Evolutionary conservation across 2,797 vertebrate genomes (phyloP), one percentile per base, ranked within the genome.

Genomic region (Sphaeramia orbicularis): DNA sequence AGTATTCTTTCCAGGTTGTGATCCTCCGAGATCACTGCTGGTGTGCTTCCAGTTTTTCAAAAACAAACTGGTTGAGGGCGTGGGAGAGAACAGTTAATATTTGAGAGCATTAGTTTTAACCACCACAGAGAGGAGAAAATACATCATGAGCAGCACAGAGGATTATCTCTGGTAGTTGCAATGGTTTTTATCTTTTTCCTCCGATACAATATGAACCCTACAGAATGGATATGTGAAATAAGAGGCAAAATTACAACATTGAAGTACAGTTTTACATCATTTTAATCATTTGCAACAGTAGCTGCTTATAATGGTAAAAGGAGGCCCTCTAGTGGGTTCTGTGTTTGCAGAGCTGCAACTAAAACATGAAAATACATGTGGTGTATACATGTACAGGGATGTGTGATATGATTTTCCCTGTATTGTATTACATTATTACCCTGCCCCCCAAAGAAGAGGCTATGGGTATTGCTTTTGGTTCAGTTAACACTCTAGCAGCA

Each of bases 241-340:
- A 6, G 24, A 27, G 6, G 24, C 5, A 27, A 27, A 27, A 27
- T 4, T 6, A 27, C 24, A 27, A 27, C 6, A 27, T 27, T 27
- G 27, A 27, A 27, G 6, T 6, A 27, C 24, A 27, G 24, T 27
- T 27, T 27, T 21, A 37, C 11, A 56, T 58, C 13, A 3, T 32
- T 10, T 19, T 15, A 36, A 27, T 37, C 1, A 15, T 48, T 27
- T 35, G 24, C 24, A 27, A 2, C 13, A 42, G 11, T 30, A 9
- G 13, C 14, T 60, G 24, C 8, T 7, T 8, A 56, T 12, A 14
- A 27, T 21, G 41, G 56, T 44, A 16, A 6, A 45, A 41, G 54
- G 50, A 3, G 9, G 65, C 54, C 76, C 73, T 51, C 76, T 79
- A 64, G 75, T 78, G 80, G 56, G 0, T 0, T 0, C 3, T 14